Evolutionary conservation across 2,113 vertebrate species (phyloP), one percentile per base, ranked within the genome.

Genomic region (Callopanchax toddi): DNA sequence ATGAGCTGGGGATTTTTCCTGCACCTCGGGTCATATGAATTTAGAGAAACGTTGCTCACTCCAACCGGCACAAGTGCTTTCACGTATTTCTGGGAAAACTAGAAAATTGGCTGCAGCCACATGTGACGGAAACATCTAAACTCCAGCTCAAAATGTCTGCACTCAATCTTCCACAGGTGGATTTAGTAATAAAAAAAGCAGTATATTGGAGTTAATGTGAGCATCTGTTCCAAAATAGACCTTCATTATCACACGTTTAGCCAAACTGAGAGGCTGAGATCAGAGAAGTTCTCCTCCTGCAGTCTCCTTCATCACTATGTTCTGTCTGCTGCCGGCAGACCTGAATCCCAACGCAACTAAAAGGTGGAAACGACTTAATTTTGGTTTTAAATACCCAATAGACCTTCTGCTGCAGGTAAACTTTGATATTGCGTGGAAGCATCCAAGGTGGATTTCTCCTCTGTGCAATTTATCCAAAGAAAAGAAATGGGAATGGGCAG

Each of bases 381-480:
- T 52, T 40, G 21, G 17, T n/a, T 10, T 42, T 15, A 46, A 60
- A 60, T 37, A 36, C 58, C 15, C 29, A 23, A 20, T 12, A 23
- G 50, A 49, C 29, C 18, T 34, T 17, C 50, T 1, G n/a, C 42
- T 2, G 10, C 39, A 70, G 55, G 10, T 29, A 44, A 62, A 44
- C 18, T 16, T 22, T 18, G 36, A 40, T 16, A 43, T 43, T 54
- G 48, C 51, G 17, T 44, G 25, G 3, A 66, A 23, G 4, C 51
- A 61, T 43, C 60, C 8, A 46, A 70, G 70, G 71, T 67, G 77
- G 49, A 68, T 71, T 76, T 67, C 74, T 65, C 44, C 46, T 74
- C 71, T 79, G 69, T 37, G 59, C 71, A 86, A n/a, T 80, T 67
- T 73, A 75, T 66, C 69, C 53, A 63, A 81, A 64, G 75, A 89